Base-by-base conservation (phyloP, 2,888 invertebrate genomes). In the Unio delphinus region DNA sequence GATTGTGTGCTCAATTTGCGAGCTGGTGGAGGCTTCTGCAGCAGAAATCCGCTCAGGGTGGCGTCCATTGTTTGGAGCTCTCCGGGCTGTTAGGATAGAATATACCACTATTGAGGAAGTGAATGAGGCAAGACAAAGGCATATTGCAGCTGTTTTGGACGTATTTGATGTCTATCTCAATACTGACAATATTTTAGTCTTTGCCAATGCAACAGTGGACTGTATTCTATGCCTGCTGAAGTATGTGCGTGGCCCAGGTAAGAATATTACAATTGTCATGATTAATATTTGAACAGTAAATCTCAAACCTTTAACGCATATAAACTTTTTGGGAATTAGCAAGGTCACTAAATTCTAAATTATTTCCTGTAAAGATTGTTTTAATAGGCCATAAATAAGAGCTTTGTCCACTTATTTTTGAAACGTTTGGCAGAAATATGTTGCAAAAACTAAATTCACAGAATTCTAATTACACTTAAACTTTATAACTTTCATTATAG, bases 1-100 rank as follows among this genome's bases (percentile, higher is more conserved):
- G 95, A 96, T 99, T 83, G 96, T 98, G 61, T 95, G 96, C 68
- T 97, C 96, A 82, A 94, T 98, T 64, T 97, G 97, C 89, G 97
- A 97, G 90, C 96, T 98, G 83, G 98, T 99, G 0, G 97, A 98
- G 90, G 96, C 96, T 0, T 97, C 96, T 89, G 93, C 96, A 82
- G 94, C 95, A 73, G 97, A 98, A 91, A 96, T 98, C 60, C 93
- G 95, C 79, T 97, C 97, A 0, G 98, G 98, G 0, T 99, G 98
- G 98, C 92, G 98, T 67, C 96, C 98, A 0, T 91, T 99, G 2
- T 99, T 99, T 88, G 97, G 97, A 18, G 97, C 98, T 0, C 90
- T 99, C 61, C 93, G 97, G 28, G 96, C 96, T 61, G 96, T 97
- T 0, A 87, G 87, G 76, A 88, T 89, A 64, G 88, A 89, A 72